Evolutionary conservation across 2,797 vertebrate species (phyloP).

Genomic region (Poeciliopsis gracilis): DNA sequence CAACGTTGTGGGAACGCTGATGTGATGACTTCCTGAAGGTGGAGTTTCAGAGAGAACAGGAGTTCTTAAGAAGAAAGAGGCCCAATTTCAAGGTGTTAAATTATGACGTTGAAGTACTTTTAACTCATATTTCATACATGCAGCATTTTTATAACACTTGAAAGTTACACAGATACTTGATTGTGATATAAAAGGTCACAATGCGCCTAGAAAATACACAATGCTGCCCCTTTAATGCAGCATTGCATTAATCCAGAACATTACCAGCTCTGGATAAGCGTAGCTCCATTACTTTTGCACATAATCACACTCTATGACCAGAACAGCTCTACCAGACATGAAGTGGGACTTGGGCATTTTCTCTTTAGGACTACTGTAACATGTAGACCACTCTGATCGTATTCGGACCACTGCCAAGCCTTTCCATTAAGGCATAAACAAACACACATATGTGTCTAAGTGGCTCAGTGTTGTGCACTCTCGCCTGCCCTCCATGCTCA

Average conservation of each 20-base stretch:
- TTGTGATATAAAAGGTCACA: not conserved
- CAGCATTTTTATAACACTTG: not conserved
- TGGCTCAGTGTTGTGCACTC: constrained; percentile 59
- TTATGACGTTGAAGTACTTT: not conserved
- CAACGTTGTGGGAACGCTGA: not conserved
- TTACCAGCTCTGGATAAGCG: not conserved
- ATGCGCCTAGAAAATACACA: not conserved
- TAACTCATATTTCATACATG: not conserved
- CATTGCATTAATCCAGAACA: not conserved
- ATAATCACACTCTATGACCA: not conserved
- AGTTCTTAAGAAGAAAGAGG: not conserved
- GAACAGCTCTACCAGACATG: constrained; percentile 11
- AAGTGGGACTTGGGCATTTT: constrained; percentile 18
- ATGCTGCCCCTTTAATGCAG: not conserved
- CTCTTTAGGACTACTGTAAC: constrained; percentile 25
- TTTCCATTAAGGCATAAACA: constrained; percentile 56
- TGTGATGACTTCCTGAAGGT: not conserved
- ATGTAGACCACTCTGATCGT: constrained; percentile 36
- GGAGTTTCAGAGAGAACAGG: not conserved
- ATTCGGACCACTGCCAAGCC: constrained; percentile 26
- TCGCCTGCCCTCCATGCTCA: constrained; percentile 34
- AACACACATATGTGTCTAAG: constrained; percentile 55
- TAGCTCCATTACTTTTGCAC: not conserved
- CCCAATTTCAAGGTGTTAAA: not conserved
- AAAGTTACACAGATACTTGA: not conserved